These are phyloP conservation scores for Helicolenus hilgendorfi DNA, from an alignment of 2,797 vertebrate species.

Conservation along the genomic window DNA sequence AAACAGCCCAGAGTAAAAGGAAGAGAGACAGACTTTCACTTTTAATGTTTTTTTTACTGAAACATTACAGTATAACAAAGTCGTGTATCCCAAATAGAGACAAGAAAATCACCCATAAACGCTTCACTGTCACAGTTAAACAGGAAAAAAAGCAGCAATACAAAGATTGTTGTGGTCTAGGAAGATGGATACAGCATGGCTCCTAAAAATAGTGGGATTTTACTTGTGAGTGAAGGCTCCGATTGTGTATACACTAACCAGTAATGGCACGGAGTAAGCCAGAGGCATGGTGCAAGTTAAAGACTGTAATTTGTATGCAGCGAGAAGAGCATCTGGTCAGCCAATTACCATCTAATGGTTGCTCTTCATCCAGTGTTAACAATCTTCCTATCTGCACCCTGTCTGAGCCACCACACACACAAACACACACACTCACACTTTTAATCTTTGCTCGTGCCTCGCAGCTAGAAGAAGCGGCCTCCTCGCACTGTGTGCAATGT, in stretches of 20 bases:
- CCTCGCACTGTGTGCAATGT: conserved; percentile 44
- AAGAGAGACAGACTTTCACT: conserved; percentile 34
- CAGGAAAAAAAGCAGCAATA: neutral
- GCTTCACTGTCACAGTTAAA: conserved; percentile 7
- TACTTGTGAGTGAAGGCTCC: conserved; percentile 28
- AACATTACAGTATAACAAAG: conserved; percentile 30
- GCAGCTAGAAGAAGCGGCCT: conserved; percentile 34
- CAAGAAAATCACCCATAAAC: conserved; percentile 4
- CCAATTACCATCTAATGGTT: conserved; percentile 83
- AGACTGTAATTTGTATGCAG: conserved; percentile 78
- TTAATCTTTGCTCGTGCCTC: conserved; percentile 48
- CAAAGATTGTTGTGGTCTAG: neutral
- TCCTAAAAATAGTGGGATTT: conserved; percentile 17
- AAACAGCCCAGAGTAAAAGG: conserved; percentile 35
- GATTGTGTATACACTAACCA: conserved; percentile 39
- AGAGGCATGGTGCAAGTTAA: conserved; percentile 66
- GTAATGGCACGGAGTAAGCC: conserved; percentile 41
- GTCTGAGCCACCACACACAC: conserved; percentile 27
- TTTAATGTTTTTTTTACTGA: conserved; percentile 15
- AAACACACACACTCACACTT: conserved; percentile 22
- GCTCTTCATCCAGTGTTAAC: conserved; percentile 82
- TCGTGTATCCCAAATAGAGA: conserved; percentile 2
- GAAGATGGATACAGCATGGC: neutral
- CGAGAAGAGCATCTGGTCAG: conserved; percentile 81
- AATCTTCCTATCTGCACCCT: conserved; percentile 66